phyloP scores from a whole-genome alignment of 2,888 invertebrate genomes.

The Lycia hirtaria region DNA sequence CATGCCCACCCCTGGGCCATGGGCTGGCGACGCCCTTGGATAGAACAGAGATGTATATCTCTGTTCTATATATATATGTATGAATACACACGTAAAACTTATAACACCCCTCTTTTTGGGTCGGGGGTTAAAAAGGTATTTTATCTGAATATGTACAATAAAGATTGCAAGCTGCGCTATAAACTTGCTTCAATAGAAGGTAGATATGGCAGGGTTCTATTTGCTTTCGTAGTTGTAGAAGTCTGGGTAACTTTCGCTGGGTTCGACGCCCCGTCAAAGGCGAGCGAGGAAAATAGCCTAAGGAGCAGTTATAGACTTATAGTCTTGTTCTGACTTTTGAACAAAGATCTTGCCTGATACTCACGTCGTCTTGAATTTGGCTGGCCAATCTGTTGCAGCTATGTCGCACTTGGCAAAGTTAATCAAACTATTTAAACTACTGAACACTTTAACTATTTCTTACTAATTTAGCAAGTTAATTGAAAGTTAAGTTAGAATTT shows the following conservation, averaged over 20 bases:
- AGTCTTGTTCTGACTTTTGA: too few species aligned
- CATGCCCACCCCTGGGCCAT: too few species aligned
- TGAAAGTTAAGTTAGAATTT: neutral
- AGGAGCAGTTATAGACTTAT: slow-evolving; percentile 49
- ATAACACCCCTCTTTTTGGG: too few species aligned
- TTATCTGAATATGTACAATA: neutral
- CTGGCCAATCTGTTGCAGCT: slow-evolving; percentile 4
- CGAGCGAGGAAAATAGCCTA: slow-evolving; percentile 51
- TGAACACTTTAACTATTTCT: neutral
- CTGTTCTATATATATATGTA: too few species aligned
- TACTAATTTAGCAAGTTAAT: neutral
- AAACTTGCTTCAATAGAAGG: slow-evolving; percentile 19
- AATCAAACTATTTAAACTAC: neutral
- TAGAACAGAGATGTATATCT: too few species aligned
- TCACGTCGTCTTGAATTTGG: slow-evolving; percentile 36
- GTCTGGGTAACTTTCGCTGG: slow-evolving; percentile 59
- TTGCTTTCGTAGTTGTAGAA: slow-evolving; percentile 44
- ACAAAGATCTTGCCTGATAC: slow-evolving; percentile 44
- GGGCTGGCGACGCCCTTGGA: too few species aligned
- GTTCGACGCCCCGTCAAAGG: slow-evolving; percentile 55
- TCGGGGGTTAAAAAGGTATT: too few species aligned
- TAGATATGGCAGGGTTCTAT: slow-evolving; percentile 36
- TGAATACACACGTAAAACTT: neutral
- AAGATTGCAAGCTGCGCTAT: neutral
- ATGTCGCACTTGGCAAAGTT: neutral